Evolutionary conservation across 2,888 invertebrate genomes (phyloP), one percentile per base, ranked within the genome.

Genomic region (Lacanobia wlatinum): DNA sequence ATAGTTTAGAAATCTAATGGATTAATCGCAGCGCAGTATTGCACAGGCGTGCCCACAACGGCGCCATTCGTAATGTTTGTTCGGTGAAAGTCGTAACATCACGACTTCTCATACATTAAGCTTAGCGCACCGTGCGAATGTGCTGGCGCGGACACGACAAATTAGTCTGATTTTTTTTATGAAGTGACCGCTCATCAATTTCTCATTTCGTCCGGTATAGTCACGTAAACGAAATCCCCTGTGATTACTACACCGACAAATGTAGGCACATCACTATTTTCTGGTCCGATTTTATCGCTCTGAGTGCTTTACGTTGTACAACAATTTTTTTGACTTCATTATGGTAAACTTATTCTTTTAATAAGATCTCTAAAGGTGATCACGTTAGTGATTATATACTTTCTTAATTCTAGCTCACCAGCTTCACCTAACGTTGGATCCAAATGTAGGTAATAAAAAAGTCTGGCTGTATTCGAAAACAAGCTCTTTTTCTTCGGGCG

Each of bases 101-200:
- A 95, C 95, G 96, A 96, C 92, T 94, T 93, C 94, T 87, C 93
- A 94, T 95, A 95, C 93, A 95, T 95, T 96, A 95, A 90, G 89
- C 89, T 85, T 82, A 86, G 80, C 84, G 75, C 88, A 92, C 94
- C 95, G 95, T 95, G 95, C 94, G 96, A 96, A 95, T 94, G 90
- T 87, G 84, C 84, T 84, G 90, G 90, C 87, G 89, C 84, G 85
- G 83, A 83, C 84, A 77, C 71, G 75, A 85, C 72, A 89, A 91
- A 91, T 93, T 90, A 90, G 87, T 90, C 89, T 88, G 88, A 90
- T 90, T 89, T 88, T 89, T 88, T 85, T 82, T 87, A 89, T 84
- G 85, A 89, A 87, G 86, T 90, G 90, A 91, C 91, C 90, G 90
- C 91, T 92, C 94, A 94, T 94, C 92, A 93, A 90, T 90, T 92